Evolutionary conservation across 1,140 invertebrate genomes (phyloP).

Genomic region (Daktulosphaira vitifoliae): DNA sequence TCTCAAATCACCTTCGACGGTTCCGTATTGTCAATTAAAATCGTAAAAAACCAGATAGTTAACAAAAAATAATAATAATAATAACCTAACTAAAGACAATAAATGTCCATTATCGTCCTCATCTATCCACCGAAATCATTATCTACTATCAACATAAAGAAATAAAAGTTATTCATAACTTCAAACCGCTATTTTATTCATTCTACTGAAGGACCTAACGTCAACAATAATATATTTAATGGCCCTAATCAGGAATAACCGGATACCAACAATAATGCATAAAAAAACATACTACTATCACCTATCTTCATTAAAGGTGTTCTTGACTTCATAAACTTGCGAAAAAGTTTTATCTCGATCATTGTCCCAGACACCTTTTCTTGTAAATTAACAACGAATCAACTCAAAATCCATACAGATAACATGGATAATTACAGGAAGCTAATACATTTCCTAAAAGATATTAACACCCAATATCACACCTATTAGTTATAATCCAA

Average conservation of each 20-base stretch:
- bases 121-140: background rate
- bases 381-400: constrained; percentile 1
- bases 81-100: background rate
- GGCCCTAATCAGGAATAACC: background rate
- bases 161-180: background rate
- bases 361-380: constrained; percentile 1
- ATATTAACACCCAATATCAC: too few species aligned
- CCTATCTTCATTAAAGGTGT: background rate
- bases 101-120: constrained; percentile 2
- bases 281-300: background rate
- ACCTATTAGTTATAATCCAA: too few species aligned
- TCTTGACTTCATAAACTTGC: background rate
- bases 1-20: background rate
- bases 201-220: background rate
- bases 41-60: background rate
- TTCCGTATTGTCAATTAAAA: background rate
- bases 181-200: background rate
- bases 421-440: too few species aligned
- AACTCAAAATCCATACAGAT: background rate
- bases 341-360: background rate
- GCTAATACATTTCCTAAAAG: too few species aligned
- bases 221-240: background rate
- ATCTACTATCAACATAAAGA: background rate
- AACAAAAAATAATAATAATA: background rate
- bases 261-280: constrained; percentile 5